Evolutionary conservation across 2,113 vertebrate species (phyloP).

Genomic region (Oenanthe melanoleuca): DNA sequence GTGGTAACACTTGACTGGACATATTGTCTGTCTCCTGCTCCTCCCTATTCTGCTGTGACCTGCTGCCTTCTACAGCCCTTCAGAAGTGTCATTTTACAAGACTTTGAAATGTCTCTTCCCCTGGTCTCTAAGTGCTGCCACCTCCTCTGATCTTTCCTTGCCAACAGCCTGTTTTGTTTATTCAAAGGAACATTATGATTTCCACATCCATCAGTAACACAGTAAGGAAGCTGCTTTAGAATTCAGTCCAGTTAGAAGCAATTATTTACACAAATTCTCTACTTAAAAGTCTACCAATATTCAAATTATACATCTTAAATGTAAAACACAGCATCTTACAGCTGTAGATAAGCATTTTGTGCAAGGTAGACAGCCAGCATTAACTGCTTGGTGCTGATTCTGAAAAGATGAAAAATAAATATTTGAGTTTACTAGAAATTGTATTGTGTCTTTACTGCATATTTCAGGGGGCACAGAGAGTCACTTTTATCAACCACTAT

Average conservation of each 20-base stretch:
- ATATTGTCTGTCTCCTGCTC: not conserved
- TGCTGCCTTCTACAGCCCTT: not conserved
- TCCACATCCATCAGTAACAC: not conserved
- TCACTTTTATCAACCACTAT: not conserved
- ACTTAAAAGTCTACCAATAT: not conserved
- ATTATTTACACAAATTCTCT: not conserved
- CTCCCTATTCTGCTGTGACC: not conserved
- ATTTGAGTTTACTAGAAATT: not conserved
- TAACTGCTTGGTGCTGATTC: not conserved
- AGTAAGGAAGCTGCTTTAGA: not conserved
- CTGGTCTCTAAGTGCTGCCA: not conserved
- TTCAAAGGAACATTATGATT: not conserved
- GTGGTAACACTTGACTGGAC: not conserved
- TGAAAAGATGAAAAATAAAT: not conserved
- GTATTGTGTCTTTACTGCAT: not conserved
- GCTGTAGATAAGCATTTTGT: not conserved
- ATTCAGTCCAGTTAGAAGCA: not conserved
- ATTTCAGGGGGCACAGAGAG: not conserved
- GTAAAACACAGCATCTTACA: not conserved
- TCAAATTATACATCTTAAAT: not conserved
- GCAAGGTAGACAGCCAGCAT: not conserved
- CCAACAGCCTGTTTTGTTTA: not conserved
- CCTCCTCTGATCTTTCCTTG: not conserved
- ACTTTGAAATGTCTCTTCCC: not conserved
- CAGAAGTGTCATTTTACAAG: not conserved